Evolutionary conservation across 2,888 invertebrate species (phyloP).

Genomic region (Mimas tiliae): DNA sequence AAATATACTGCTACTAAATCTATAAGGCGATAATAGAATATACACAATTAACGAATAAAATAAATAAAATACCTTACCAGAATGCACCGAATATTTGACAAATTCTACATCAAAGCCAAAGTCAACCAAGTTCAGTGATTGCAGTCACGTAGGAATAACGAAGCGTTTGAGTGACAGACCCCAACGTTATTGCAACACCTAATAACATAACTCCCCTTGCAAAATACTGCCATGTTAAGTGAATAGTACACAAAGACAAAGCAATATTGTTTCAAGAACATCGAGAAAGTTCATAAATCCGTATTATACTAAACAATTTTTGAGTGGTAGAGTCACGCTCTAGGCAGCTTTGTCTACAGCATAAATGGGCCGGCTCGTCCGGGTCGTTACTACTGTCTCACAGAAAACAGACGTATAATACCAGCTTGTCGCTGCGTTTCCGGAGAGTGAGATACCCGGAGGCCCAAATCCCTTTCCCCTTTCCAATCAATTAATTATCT

Average conservation of each 20-base stretch:
- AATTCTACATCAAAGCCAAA: constrained; percentile 6
- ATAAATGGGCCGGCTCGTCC: no score
- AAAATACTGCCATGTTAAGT: constrained; percentile 25
- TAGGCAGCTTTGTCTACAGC: no score
- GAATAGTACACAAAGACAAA: constrained; percentile 13
- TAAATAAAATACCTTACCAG: background rate
- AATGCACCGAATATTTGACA: background rate
- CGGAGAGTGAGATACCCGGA: no score
- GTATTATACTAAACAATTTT: background rate
- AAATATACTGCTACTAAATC: no score
- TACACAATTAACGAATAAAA: background rate
- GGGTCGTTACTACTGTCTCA: no score
- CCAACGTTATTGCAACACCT: constrained; percentile 53
- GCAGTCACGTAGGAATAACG: constrained; percentile 77
- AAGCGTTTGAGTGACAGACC: constrained; percentile 76
- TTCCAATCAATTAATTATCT: no score
- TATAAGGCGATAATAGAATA: no score
- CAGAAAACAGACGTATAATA: no score
- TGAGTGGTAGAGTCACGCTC: no score
- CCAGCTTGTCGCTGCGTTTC: no score
- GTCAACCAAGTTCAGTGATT: constrained; percentile 51
- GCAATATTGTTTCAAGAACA: constrained; percentile 4
- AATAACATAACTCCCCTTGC: constrained; percentile 55
- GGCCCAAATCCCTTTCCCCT: no score
- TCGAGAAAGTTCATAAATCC: background rate